phyloP scores from a whole-genome alignment of 1,140 invertebrate genomes.

The Andrena cerasifolii region DNA sequence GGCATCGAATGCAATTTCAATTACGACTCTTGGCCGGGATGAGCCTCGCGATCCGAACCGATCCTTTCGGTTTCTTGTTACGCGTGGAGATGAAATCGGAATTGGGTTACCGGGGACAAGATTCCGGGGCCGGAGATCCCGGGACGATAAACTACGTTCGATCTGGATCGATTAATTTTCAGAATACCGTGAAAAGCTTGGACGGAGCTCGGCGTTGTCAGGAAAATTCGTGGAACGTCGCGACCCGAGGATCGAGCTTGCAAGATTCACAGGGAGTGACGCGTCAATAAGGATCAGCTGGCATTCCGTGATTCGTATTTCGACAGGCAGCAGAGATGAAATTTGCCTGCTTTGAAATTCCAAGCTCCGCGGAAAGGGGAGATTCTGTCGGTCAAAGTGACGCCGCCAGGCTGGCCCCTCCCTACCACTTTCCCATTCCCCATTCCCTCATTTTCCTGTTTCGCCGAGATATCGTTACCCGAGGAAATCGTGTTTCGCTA shows the following conservation, averaged over 20 bases:
- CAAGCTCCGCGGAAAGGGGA: conserved; percentile 53
- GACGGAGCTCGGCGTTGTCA: too few species aligned
- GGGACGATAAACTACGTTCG: background rate
- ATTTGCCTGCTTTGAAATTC: conserved; percentile 73
- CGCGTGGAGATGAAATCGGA: background rate
- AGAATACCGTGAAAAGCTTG: too few species aligned
- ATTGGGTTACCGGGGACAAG: background rate
- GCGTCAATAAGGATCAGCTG: conserved; percentile 62
- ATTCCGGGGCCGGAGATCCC: too few species aligned
- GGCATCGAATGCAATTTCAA: background rate
- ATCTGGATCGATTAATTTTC: too few species aligned
- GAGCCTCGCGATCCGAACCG: background rate
- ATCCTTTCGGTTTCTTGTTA: background rate
- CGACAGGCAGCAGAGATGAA: conserved; percentile 64
- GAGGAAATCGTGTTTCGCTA: conserved; percentile 43
- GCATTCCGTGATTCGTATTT: conserved; percentile 64
- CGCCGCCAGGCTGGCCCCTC: background rate
- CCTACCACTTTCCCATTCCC: background rate
- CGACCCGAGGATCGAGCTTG: too few species aligned
- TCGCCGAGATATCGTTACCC: conserved; percentile 8
- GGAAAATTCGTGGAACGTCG: too few species aligned
- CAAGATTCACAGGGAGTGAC: background rate
- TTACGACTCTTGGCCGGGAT: background rate
- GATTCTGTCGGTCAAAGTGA: conserved; percentile 50
- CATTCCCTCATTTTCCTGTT: too few species aligned